phyloP scores from a whole-genome alignment of 2,888 invertebrate genomes.

The Conistra vaccinii region DNA sequence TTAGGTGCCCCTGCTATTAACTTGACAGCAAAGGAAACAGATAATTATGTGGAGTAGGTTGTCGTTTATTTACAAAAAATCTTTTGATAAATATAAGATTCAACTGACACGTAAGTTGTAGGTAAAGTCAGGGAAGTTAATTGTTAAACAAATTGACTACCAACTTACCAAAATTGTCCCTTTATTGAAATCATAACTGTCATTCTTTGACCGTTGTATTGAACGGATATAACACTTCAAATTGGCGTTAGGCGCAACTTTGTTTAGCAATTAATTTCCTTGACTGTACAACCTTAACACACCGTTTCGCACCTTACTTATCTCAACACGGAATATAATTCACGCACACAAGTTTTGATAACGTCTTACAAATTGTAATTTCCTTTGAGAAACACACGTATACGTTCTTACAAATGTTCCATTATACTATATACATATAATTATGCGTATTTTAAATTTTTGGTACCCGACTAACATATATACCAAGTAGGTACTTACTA shows the following conservation, averaged over 20 bases:
- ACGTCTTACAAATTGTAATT: slow-evolving; percentile 11
- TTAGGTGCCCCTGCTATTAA: not conserved
- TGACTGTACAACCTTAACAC: not conserved
- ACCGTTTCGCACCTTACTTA: not conserved
- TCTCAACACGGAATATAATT: not conserved
- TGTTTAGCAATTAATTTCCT: not conserved
- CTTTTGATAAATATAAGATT: not conserved
- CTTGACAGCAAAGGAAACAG: not conserved
- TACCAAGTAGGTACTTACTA: not conserved
- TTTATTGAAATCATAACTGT: not conserved
- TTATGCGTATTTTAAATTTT: not conserved
- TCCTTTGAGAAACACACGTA: not conserved
- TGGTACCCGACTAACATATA: slow-evolving; percentile 1
- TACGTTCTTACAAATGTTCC: slow-evolving; percentile 11
- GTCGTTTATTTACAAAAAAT: slow-evolving; percentile 2
- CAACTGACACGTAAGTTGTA: not conserved
- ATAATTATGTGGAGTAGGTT: not conserved
- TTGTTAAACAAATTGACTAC: not conserved
- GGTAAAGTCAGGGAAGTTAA: not conserved
- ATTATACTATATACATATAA: not conserved
- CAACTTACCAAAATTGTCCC: not conserved
- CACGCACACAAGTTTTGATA: not conserved
- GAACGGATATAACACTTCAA: not conserved
- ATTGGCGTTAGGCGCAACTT: not conserved
- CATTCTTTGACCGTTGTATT: not conserved